These are phyloP conservation scores for Noctuana brunneofusca DNA, from an alignment of 2,888 invertebrate species.

Conservation along the genomic window DNA sequence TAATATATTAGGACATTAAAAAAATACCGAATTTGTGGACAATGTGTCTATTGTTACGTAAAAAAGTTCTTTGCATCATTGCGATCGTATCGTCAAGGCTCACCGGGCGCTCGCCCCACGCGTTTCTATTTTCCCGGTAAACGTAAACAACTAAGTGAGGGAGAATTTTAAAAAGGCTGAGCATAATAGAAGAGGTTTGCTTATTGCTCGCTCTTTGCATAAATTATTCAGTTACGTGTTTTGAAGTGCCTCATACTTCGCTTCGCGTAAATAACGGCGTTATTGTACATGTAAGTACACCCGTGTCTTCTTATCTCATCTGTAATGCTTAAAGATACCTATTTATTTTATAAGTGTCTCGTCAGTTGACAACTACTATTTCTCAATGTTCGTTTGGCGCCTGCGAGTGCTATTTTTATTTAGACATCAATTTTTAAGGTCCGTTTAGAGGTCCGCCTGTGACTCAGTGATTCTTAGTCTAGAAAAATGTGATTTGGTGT, in stretches of 20 bases:
- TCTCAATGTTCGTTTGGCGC: neutral
- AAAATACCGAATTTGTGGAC: neutral
- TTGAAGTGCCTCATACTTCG: constrained; percentile 36
- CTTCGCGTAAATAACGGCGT: constrained; percentile 37
- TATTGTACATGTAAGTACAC: constrained; percentile 32
- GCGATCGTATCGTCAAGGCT: constrained; percentile 13
- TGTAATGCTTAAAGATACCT: constrained; percentile 9
- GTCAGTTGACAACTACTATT: neutral
- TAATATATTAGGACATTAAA: neutral
- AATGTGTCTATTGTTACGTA: neutral
- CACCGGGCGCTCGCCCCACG: constrained; percentile 4
- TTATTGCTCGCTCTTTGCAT: constrained; percentile 43
- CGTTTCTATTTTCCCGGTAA: constrained; percentile 39
- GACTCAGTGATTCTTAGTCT: too few species aligned
- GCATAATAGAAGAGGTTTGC: constrained; percentile 44
- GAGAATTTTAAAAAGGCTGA: constrained; percentile 44
- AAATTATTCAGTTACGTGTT: constrained; percentile 41
- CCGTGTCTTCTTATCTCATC: constrained; percentile 21
- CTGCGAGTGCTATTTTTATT: too few species aligned
- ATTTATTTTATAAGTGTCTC: constrained; percentile 2
- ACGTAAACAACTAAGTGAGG: constrained; percentile 42
- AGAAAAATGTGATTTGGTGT: too few species aligned
- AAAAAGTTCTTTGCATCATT: constrained; percentile 8
- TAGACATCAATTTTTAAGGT: too few species aligned
- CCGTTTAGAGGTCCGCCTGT: too few species aligned